Percentiles rank a stretch among this genome's conserved stretches.
These are phyloP conservation scores for Atherinomorus stipes DNA, from an alignment of 2,113 vertebrate genomes.

Conservation along the genomic window DNA sequence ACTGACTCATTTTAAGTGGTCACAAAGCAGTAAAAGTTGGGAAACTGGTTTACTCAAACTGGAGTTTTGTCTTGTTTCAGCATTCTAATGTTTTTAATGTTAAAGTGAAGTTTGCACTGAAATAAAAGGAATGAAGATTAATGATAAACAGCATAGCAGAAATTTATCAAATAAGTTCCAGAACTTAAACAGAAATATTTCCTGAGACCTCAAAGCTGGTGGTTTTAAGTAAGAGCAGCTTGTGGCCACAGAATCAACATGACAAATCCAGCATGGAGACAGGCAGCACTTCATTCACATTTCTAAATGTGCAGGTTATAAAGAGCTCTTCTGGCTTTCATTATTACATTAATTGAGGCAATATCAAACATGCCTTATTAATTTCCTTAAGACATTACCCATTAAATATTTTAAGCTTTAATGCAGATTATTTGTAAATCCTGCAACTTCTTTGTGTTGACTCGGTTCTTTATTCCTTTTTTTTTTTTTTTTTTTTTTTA, in stretches of 20 bases:
- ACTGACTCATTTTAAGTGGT: too few species aligned
- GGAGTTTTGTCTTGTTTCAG: not conserved
- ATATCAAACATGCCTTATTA: conserved; percentile 4
- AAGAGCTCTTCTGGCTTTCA: not conserved
- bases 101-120: not conserved
- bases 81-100: too few species aligned
- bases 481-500: too few species aligned
- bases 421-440: not conserved
- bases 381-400: conserved; percentile 2
- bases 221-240: conserved; percentile 7
- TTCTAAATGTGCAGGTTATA: conserved; percentile 14
- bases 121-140: not conserved
- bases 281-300: not conserved
- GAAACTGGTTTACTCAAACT: not conserved
- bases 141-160: not conserved
- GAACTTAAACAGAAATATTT: not conserved
- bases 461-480: too few species aligned
- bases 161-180: not conserved
- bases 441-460: not conserved
- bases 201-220: not conserved
- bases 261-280: not conserved
- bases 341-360: conserved; percentile 3
- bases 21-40: not conserved
- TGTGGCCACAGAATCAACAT: conserved; percentile 1
- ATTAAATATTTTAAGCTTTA: not conserved